Evolutionary conservation across 2,888 invertebrate genomes (phyloP), one percentile per base, ranked within the genome.

Genomic region (Drosophila ezoana): DNA sequence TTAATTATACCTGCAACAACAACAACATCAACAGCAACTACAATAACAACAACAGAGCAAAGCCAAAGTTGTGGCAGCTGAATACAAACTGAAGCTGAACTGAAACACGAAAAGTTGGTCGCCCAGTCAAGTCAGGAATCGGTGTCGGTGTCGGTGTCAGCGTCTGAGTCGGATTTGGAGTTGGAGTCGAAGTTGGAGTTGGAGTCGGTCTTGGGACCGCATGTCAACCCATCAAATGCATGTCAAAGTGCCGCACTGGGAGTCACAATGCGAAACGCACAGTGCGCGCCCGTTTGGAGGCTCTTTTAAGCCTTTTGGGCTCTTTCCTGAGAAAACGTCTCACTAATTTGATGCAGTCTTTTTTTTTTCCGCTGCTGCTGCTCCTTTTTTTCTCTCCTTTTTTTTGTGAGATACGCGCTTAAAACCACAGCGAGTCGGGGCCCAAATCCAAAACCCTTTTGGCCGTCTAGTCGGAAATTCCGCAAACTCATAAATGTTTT

Each of bases 401-500:
- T 18, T 37, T 51, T 51, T 44, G 48, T 69, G 38, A 48, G 37
- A 40, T 35, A n/a, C 33, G 45, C 52, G 14, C 28, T 44, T 28
- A 28, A 43, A 54, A 41, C 43, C 13, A 11, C 18, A 43, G 2
- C 16, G 16, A 16, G 8, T 28, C 28, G 28, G 37, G 4, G 41
- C 37, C 43, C 52, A 52, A 64, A 66, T 65, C 65, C 35, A 38
- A 18, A 72, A 57, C 72, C 73, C 73, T 66, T 75, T 58, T 45
- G 20, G 58, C 56, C 58, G 61, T 59, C 74, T 78, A 75, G 74
- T 56, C 79, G 65, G 58, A 79, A 86, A 83, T 83, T 83, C 83
- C 83, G 74, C 77, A 83, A 83, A 83, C 89, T 89, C 83, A 83
- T 83, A 88, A 87, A 83, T 83, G 74, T 83, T 67, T 67, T 72